These are phyloP conservation scores for Paguma larvata DNA, from an alignment of 2,797 vertebrate genomes.

Conservation along the genomic window DNA sequence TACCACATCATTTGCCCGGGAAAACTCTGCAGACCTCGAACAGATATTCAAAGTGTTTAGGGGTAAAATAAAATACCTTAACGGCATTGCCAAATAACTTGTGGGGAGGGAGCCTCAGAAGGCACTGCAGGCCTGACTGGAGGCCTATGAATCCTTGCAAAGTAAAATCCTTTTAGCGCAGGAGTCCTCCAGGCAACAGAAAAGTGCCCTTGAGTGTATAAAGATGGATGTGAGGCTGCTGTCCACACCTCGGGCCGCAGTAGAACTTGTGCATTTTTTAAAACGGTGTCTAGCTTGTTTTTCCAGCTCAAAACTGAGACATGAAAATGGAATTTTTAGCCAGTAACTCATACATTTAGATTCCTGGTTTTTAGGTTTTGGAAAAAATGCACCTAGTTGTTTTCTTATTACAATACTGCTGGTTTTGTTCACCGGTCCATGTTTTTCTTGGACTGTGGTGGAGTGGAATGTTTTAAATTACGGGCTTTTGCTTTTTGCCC, in stretches of 20 bases:
- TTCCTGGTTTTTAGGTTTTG: conserved; percentile 89
- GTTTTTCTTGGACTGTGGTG: conserved; percentile 91
- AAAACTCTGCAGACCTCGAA: conserved; percentile 62
- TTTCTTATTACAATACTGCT: conserved; percentile 92
- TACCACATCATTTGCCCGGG: conserved; percentile 71
- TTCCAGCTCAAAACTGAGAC: conserved; percentile 85
- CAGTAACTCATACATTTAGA: conserved; percentile 88
- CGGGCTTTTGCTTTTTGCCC: conserved; percentile 89
- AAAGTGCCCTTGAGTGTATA: conserved; percentile 66
- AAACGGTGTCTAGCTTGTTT: conserved; percentile 77
- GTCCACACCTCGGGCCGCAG: conserved; percentile 74
- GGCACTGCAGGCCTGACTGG: conserved; percentile 65
- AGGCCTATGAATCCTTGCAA: conserved; percentile 78
- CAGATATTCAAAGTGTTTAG: conserved; percentile 81
- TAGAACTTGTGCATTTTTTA: conserved; percentile 62
- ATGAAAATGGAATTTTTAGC: conserved; percentile 87
- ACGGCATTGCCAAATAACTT: conserved; percentile 72
- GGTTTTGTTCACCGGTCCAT: conserved; percentile 89
- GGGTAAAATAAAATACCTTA: conserved; percentile 79
- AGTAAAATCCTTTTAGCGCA: conserved; percentile 75
- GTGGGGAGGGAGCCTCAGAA: conserved; percentile 70
- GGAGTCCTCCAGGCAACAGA: conserved; percentile 54
- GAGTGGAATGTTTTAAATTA: conserved; percentile 91
- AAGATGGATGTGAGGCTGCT: conserved; percentile 59
- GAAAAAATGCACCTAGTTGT: conserved; percentile 91